phyloP scores from a whole-genome alignment of 2,888 invertebrate genomes.

The Liposcelis brunnea region DNA sequence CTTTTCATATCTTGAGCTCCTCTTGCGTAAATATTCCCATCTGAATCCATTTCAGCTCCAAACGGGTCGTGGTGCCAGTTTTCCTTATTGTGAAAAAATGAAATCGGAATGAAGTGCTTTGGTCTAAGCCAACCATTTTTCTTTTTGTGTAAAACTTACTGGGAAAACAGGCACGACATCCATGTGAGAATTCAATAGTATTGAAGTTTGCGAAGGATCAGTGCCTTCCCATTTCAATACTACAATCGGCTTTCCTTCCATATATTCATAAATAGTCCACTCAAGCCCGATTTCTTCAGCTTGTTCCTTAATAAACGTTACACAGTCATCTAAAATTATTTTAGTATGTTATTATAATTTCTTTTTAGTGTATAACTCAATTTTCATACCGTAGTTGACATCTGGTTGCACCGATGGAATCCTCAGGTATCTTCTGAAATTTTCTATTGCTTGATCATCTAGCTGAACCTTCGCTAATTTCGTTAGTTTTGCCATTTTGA shows the following conservation, averaged over 20 bases:
- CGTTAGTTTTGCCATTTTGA: no score
- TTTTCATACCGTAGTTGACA: slow-evolving; percentile 59
- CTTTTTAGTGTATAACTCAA: no score
- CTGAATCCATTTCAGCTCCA: slow-evolving; percentile 61
- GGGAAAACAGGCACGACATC: slow-evolving; percentile 96
- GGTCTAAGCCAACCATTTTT: no score
- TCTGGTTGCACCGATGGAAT: slow-evolving; percentile 80
- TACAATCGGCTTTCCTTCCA: slow-evolving; percentile 58
- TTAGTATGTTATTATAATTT: no score
- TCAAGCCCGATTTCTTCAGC: slow-evolving; percentile 52
- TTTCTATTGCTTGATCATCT: slow-evolving; percentile 41
- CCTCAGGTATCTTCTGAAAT: slow-evolving; percentile 68
- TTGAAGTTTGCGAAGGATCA: slow-evolving; percentile 46
- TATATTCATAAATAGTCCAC: slow-evolving; percentile 38
- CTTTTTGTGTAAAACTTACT: no score
- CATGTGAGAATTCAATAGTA: slow-evolving; percentile 88
- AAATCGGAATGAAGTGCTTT: no score
- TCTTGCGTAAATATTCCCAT: slow-evolving; percentile 74
- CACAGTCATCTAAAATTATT: slow-evolving; percentile 63
- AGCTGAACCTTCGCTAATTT: slow-evolving; percentile 9
- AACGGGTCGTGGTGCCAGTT: slow-evolving; percentile 85
- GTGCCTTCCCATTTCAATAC: slow-evolving; percentile 69
- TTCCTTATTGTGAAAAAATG: slow-evolving; percentile 35
- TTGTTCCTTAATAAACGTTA: slow-evolving; percentile 56
- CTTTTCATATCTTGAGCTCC: slow-evolving; percentile 82